Evolutionary conservation across 1,140 invertebrate genomes (phyloP).

Genomic region (Glossosoma conforme): DNA sequence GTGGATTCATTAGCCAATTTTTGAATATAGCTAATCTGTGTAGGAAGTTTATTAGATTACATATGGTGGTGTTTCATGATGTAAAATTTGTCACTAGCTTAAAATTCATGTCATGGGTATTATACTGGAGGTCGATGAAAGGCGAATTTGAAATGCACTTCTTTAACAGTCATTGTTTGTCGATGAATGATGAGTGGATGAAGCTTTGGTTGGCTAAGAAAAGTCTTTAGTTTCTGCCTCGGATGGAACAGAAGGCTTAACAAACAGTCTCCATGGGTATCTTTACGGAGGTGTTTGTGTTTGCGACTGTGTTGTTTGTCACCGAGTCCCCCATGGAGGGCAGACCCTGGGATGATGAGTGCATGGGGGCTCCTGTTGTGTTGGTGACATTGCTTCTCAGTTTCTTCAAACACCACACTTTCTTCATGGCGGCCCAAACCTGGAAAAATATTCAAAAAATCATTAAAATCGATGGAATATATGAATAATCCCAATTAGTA

Average conservation of each 20-base stretch:
- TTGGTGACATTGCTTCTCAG: constrained; percentile 52
- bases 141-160: constrained; percentile 5
- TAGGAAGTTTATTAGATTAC: no score
- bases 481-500: no score
- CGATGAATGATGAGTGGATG: constrained; percentile 19
- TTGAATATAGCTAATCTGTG: neutral
- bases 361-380: constrained; percentile 53
- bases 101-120: neutral
- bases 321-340: constrained; percentile 71
- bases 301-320: constrained; percentile 66
- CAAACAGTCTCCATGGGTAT: constrained; percentile 53
- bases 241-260: constrained; percentile 34
- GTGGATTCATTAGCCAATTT: neutral
- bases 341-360: constrained; percentile 68
- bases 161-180: constrained; percentile 10
- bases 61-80: no score
- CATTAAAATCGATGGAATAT: no score
- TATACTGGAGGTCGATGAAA: no score
- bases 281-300: constrained; percentile 43
- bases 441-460: constrained; percentile 34
- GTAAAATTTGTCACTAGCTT: neutral
- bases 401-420: constrained; percentile 58
- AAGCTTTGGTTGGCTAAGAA: constrained; percentile 27
- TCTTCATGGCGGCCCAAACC: constrained; percentile 62
- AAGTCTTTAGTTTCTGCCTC: constrained; percentile 26